Evolutionary conservation across 2,797 vertebrate species (phyloP), one percentile per base, ranked within the genome.

Genomic region (Oreochromis grahami): DNA sequence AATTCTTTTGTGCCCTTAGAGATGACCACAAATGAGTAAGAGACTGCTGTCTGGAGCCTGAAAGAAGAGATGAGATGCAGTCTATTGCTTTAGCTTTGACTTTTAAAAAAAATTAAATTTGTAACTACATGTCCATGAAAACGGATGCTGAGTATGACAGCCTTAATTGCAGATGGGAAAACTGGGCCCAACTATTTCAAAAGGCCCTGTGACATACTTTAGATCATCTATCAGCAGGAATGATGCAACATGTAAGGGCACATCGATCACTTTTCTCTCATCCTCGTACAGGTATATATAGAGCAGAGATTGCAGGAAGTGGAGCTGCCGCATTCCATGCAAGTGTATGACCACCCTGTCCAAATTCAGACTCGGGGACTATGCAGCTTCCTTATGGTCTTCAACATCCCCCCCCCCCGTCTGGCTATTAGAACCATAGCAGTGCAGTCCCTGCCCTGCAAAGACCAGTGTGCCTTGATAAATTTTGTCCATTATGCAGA

Each of bases 401-500:
- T 87, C 91, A 84, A 87, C 56, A 52, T 90, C n/a, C n/a, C n/a
- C n/a, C 90, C 93, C 85, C 74, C 80, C 85, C 81, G 88, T 89
- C 84, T 68, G 84, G 77, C 92, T 91, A 95, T 95, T 94, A 95
- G 90, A 94, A 92, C 89, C 94, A 92, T 29, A 79, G 89, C 85
- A 90, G 86, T 82, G 50, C 51, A 87, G 87, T 83, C 50, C 51
- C 51, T 89, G 88, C 81, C 91, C 93, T 88, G 93, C 90, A 86
- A 89, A 91, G 93, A 87, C 88, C 89, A 89, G 82, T 86, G 88
- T 87, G 91, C 89, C 90, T 91, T 95, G 93, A 95, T 94, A 93
- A 85, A 95, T 95, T 86, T 91, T 29, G 78, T 88, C 91, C 88
- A 92, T 96, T 95, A 94, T 93, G 87, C 86, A 94, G 93, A 94